Percentiles rank a stretch among this genome's conserved stretches.
Conservation (phyloP, 1,140 invertebrate genomes). For the Leptinotarsa lineolata region DNA sequence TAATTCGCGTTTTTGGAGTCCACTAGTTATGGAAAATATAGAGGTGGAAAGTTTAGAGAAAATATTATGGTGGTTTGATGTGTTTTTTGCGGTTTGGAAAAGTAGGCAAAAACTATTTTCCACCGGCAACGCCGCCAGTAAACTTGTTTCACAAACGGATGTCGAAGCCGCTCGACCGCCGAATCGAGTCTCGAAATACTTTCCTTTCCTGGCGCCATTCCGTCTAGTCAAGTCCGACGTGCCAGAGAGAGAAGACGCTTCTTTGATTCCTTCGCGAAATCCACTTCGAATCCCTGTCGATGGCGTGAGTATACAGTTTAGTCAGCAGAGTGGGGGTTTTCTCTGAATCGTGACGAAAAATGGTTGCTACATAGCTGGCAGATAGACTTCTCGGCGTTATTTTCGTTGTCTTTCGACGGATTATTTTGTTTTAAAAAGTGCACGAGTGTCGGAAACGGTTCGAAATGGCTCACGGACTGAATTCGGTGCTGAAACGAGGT, state of each 20-base stretch:
- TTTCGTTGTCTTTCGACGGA: constrained; percentile 45
- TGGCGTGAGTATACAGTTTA: constrained; percentile 55
- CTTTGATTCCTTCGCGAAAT: constrained; percentile 31
- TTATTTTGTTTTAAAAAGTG: constrained; percentile 43
- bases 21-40: too few species aligned
- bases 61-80: too few species aligned
- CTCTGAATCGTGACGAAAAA: constrained; percentile 56
- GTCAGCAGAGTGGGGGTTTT: constrained; percentile 54
- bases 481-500: constrained; percentile 60
- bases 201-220: constrained; percentile 20
- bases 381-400: constrained; percentile 43
- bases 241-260: constrained; percentile 9
- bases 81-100: not conserved
- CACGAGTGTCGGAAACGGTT: constrained; percentile 43
- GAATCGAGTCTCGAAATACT: constrained; percentile 38
- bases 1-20: not conserved
- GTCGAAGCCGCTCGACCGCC: constrained; percentile 56
- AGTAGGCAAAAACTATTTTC: constrained; percentile 32
- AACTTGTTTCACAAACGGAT: constrained; percentile 71
- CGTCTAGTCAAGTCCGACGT: constrained; percentile 13
- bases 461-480: constrained; percentile 64
- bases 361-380: constrained; percentile 53
- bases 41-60: too few species aligned
- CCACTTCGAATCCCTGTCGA: constrained; percentile 46
- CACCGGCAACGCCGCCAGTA: constrained; percentile 61